These are phyloP conservation scores for Diabrotica balteata DNA, from an alignment of 2,888 invertebrate species.

Conservation along the genomic window DNA sequence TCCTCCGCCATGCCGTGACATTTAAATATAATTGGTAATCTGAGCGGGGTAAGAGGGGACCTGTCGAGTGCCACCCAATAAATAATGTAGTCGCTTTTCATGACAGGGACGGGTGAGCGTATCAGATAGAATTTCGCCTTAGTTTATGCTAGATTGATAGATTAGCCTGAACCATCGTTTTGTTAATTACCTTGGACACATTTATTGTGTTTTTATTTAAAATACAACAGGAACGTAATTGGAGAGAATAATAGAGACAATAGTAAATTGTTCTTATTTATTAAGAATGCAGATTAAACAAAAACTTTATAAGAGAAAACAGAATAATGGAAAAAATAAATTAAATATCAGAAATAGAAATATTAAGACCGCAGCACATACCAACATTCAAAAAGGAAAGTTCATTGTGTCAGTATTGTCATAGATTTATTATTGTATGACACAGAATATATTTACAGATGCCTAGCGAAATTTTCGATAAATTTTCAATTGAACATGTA, in stretches of 20 bases:
- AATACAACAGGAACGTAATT: not conserved
- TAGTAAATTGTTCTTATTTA: too few relatives aligned
- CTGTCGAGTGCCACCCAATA: slow-evolving; percentile 2
- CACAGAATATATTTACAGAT: too few relatives aligned
- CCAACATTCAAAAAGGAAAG: too few relatives aligned
- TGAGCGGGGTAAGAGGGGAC: not conserved
- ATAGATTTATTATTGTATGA: too few relatives aligned
- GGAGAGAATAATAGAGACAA: not conserved
- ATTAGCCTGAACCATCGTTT: not conserved
- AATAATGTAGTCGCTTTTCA: slow-evolving; percentile 13
- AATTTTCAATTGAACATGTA: too few relatives aligned
- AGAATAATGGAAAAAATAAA: too few relatives aligned
- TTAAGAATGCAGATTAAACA: too few relatives aligned
- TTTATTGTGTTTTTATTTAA: not conserved
- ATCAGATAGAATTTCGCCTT: slow-evolving; percentile 15
- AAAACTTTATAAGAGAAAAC: too few relatives aligned
- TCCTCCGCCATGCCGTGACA: slow-evolving; percentile 3
- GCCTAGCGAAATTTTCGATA: too few relatives aligned
- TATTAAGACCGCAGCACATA: too few relatives aligned
- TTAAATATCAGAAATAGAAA: too few relatives aligned
- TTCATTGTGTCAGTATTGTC: too few relatives aligned
- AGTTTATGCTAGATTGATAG: slow-evolving; percentile 4
- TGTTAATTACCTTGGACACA: slow-evolving; percentile 10
- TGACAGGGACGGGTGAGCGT: slow-evolving; percentile 49
- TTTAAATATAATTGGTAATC: slow-evolving; percentile 8